Base-by-base conservation (phyloP, 2,888 invertebrate species). In the Ceriagrion tenellum region DNA sequence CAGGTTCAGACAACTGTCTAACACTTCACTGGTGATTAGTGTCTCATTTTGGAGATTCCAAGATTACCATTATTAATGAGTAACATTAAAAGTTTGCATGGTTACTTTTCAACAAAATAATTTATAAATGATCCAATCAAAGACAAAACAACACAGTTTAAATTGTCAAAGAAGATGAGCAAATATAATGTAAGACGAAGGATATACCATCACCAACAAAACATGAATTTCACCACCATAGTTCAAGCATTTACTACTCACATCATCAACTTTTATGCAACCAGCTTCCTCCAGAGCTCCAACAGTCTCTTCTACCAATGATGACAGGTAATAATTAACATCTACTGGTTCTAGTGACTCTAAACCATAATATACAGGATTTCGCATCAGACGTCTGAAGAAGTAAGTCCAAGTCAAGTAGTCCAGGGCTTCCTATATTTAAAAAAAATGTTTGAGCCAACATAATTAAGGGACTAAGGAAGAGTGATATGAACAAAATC, bases 371-470 rank as follows among this genome's bases (percentile, higher is more conserved):
- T 99, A 99, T 0, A 98, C 98, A 0, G 99, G 99, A 97, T 99
- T 99, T 96, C 98, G 98, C 95, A 99, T 97, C 12, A 99, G 97
- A 35, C 99, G 96, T 95, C 99, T 97, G 97, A 99, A 99, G 97
- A 99, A 99, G 96, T 99, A 99, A 0, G 99, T 99, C 98, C 99
- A 99, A 0, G 99, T 99, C 96, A 99, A 97, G 97, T 99, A 99
- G 97, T 99, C 99, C 95, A 99, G 97, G 95, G 99, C 98, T 96
- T 99, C 99, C 96, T 99, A 99, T 96, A 40, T 35, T 26, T 16
- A 26, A 91, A 74, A n/a, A 93, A 91, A 59, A 40, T 59, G 10
- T 30, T 12, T 56, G 30, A 81, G 35, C 10, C 12, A 69, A 69
- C n/a, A 69, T 47, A 47, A 47, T 47, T 8, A 47, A 8, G 8